Base-by-base conservation (phyloP, 2,888 invertebrate species). In the Rotaria sp. region DNA sequence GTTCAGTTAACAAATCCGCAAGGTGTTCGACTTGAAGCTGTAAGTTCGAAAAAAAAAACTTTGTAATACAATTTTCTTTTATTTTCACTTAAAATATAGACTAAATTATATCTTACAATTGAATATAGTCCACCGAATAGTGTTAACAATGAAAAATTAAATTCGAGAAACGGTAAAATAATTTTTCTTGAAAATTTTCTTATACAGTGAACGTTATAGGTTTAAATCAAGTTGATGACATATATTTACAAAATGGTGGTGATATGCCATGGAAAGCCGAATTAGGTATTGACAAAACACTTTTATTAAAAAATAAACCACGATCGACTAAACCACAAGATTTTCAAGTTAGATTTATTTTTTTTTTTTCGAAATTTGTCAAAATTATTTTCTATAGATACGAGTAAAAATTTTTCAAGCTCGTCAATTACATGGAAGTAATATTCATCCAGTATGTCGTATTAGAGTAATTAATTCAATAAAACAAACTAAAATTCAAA, bases 321-420 rank as follows among this genome's bases (percentile, higher is more conserved):
- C 85, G 74, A 88, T 91, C 91, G 11, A 89, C 88, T 87, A 91
- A 91, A 88, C 89, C 90, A 35, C 90, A 90, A 85, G 91, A 91
- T 87, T 91, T 87, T 87, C 87, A 87, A 67, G 85, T 80, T 2
- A 26, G 4, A 75, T 41, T 57, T 38, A 35, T 52, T 50, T 84
- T 18, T 55, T 75, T 87, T 35, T 67, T 1, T 24, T 75, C 86
- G 0, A n/a, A 45, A 26, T n/a, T 13, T 50, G 21, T 85, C 5
- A 57, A 24, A 26, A 30, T 59, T 74, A 48, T 52, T 38, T 45
- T 24, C 87, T n/a, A n/a, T 88, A 92, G 92, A 89, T 92, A 35
- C 88, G 92, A 52, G 89, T 92, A n/a, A 90, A 91, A 88, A 89
- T 92, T n/a, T 89, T 91, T n/a, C 91, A 92, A 88, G 92, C 91